phyloP scores from a whole-genome alignment of 2,113 vertebrate genomes.

The Bos javanicus region DNA sequence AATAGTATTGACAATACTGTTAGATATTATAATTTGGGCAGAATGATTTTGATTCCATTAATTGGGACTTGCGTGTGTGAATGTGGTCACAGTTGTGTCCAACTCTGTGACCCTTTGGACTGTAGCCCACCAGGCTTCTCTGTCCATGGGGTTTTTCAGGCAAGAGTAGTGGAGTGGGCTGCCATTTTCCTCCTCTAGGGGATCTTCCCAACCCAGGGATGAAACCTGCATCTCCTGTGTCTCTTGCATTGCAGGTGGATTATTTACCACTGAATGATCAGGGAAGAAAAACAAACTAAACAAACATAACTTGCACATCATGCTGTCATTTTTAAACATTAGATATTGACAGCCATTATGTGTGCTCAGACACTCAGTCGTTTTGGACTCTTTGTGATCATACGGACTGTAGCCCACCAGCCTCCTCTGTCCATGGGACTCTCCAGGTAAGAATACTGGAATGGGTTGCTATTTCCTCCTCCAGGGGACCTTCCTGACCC shows the following conservation, averaged over 20 bases:
- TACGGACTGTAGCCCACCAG: neutral
- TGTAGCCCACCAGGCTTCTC: neutral
- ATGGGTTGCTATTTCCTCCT: neutral
- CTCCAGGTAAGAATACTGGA: neutral
- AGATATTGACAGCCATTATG: neutral
- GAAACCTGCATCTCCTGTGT: neutral
- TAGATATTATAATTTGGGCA: neutral
- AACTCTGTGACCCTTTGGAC: neutral
- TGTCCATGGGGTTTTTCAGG: neutral
- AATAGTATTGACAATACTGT: neutral
- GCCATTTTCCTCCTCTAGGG: neutral
- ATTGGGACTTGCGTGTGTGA: neutral
- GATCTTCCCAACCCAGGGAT: neutral
- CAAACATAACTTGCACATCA: neutral
- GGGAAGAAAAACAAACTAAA: neutral
- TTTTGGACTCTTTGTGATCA: neutral
- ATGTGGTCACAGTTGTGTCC: neutral
- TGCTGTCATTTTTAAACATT: neutral
- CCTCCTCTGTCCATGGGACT: neutral
- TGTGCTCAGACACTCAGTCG: fast-evolving
- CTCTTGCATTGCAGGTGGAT: neutral
- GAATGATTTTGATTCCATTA: neutral
- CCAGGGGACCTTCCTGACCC: neutral
- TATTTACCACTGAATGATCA: neutral
- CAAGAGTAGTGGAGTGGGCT: neutral